Conservation (phyloP, 53 echinoderm and acorn worm species). For the Crossaster papposus region DNA sequence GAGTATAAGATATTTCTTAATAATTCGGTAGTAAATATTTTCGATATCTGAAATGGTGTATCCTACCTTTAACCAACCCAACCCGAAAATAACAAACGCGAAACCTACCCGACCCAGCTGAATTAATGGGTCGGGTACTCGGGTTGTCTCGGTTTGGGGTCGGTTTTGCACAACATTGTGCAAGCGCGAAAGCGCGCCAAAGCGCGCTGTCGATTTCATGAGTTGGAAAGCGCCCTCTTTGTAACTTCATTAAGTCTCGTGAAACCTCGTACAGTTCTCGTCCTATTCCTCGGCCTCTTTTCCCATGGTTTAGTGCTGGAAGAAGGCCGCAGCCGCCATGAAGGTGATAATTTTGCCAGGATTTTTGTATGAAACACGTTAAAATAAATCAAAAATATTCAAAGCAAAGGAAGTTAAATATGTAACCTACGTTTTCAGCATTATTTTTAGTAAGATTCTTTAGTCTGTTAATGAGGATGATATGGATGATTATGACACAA, state of each 20-base stretch:
- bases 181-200: not conserved
- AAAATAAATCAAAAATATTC: not conserved
- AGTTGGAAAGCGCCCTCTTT: constrained; percentile 27
- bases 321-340: constrained; percentile 24
- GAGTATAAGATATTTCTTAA: too few relatives aligned
- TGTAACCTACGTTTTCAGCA: not conserved
- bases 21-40: too few relatives aligned
- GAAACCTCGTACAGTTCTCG: not conserved
- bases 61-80: too few relatives aligned
- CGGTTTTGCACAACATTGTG: too few relatives aligned
- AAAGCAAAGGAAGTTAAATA: not conserved
- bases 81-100: too few relatives aligned
- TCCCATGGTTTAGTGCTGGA: constrained; percentile 49
- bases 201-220: not conserved
- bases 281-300: not conserved
- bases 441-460: not conserved
- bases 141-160: too few relatives aligned
- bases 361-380: not conserved
- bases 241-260: not conserved
- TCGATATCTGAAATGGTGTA: too few relatives aligned
- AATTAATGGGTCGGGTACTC: too few relatives aligned
- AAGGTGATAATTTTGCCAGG: constrained; percentile 20
- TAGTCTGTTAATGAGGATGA: constrained; percentile 5
- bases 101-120: too few relatives aligned
- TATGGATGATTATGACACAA: not conserved